Evolutionary conservation across 2,888 invertebrate genomes (phyloP).

Genomic region (Galeruca laticollis): DNA sequence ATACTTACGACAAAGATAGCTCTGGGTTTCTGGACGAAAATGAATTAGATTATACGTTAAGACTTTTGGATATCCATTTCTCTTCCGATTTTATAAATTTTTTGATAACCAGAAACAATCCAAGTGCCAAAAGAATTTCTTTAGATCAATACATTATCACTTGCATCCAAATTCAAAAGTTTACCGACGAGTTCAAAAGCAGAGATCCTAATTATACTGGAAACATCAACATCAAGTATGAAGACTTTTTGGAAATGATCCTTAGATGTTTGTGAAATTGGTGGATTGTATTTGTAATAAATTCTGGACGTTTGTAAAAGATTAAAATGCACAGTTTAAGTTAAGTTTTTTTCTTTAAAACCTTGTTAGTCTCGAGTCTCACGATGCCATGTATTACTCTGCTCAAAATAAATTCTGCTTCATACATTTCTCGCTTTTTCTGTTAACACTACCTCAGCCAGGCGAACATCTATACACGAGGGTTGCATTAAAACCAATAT

Average conservation of each 20-base stretch:
- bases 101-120: slow-evolving; percentile 57
- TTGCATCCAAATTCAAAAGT: slow-evolving; percentile 64
- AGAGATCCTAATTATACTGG: slow-evolving; percentile 60
- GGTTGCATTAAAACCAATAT: no score
- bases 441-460: no score
- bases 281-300: not conserved
- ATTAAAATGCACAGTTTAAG: not conserved
- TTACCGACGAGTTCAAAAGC: slow-evolving; percentile 62
- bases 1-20: slow-evolving; percentile 57
- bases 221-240: slow-evolving; percentile 61
- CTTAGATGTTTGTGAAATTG: slow-evolving; percentile 54
- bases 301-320: not conserved
- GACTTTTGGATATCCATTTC: slow-evolving; percentile 60
- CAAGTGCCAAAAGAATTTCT: slow-evolving; percentile 57
- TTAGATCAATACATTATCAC: slow-evolving; percentile 63
- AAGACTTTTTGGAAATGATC: slow-evolving; percentile 62
- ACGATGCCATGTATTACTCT: no score
- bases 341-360: no score
- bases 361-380: no score
- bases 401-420: no score
- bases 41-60: slow-evolving; percentile 58
- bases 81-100: slow-evolving; percentile 59
- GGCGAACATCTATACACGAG: no score
- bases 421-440: no score
- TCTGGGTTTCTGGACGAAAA: slow-evolving; percentile 59